Evolutionary conservation across 2,888 invertebrate genomes (phyloP).

Genomic region (Ptychoptera albimana): DNA sequence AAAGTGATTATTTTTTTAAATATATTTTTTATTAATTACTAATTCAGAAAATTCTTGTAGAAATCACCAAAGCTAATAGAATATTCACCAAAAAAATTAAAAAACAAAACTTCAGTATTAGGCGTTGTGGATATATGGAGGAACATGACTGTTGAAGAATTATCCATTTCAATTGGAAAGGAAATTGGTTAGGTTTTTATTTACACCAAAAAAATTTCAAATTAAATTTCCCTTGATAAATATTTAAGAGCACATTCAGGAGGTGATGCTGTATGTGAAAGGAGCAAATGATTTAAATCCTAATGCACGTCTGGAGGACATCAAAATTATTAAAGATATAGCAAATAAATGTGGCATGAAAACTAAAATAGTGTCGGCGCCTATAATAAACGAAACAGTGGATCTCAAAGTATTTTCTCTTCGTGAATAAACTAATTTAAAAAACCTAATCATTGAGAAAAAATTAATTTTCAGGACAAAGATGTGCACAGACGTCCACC

Average conservation of each 20-base stretch:
- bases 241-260: conserved; percentile 47
- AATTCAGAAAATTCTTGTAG: conserved; percentile 17
- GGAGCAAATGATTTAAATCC: conserved; percentile 38
- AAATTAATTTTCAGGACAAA: conserved; percentile 24
- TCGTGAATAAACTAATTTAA: not conserved
- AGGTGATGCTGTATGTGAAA: conserved; percentile 48
- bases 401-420: conserved; percentile 13
- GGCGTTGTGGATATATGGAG: conserved; percentile 54
- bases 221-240: not conserved
- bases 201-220: too few relatives aligned
- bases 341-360: conserved; percentile 51
- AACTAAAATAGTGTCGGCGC: conserved; percentile 38
- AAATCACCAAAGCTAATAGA: conserved; percentile 38
- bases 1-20: too few relatives aligned
- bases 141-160: conserved; percentile 62
- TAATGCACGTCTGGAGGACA: conserved; percentile 42
- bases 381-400: conserved; percentile 13
- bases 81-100: conserved; percentile 31
- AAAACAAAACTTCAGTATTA: conserved; percentile 12
- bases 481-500: conserved; percentile 46
- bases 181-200: conserved; percentile 36
- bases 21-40: not conserved
- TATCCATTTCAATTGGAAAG: conserved; percentile 47
- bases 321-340: conserved; percentile 47
- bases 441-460: not conserved